Base-by-base conservation (phyloP, 2,113 vertebrate genomes). In the Oenanthe melanoleuca region DNA sequence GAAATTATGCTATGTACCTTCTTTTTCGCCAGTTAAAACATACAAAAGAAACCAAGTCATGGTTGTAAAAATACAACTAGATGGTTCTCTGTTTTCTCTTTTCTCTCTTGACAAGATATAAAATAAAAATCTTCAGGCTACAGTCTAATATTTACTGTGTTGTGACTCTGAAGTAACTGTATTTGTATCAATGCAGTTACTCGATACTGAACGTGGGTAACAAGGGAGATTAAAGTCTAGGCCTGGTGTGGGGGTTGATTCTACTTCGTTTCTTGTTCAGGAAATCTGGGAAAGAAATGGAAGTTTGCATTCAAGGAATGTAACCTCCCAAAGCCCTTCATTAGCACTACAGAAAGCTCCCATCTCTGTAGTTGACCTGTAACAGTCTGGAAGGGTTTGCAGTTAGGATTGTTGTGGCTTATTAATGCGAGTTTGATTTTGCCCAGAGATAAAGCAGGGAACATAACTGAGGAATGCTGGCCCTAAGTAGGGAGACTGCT, bases 1-100 rank as follows among this genome's bases (percentile, higher is more conserved):
- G 63, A 50, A 91, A 59, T 40, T 61, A 7, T 37, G 11, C 60
- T 40, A 7, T 4, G 2, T 3, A 1, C 11, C 0, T 0, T 59
- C 20, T 14, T 11, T 83, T 85, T 87, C 50, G 44, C 33, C 25
- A 10, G 0, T 50, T 47, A 83, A 74, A 63, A 42, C 23, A 19
- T 34, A 7, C 0, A 21, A 29, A 81, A 66, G 14, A 53, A 84
- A 26, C 12, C 14, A 14, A 55, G 16, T 78, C 12, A 4, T 23
- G 23, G 24, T 84, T 9, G 13, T 59, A 69, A 81, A 89, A 93
- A 55, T 40, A 34, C 15, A 67, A 3, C 16, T 74, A 33, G 14
- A 34, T 29, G 9, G 7, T 83, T 60, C 2, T 42, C 3, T 20
- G 17, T 4, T 37, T 25, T 9, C 4, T 22, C 38, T 53, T 28